Evolutionary conservation across 2,888 invertebrate genomes (phyloP).

Genomic region (Hartigia nigra): DNA sequence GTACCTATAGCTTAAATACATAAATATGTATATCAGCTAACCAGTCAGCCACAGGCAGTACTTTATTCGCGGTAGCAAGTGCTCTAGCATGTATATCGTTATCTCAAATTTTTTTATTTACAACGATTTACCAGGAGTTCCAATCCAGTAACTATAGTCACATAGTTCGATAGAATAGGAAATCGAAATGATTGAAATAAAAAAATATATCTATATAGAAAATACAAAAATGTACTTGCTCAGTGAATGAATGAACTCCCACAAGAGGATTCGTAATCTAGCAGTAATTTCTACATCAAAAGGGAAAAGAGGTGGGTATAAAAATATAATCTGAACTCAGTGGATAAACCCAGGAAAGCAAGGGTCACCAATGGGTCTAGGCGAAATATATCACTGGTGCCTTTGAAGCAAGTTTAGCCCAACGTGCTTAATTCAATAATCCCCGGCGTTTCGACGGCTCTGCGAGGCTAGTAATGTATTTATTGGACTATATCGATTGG

Average conservation of each 20-base stretch:
- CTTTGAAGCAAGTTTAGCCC: neutral
- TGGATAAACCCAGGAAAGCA: neutral
- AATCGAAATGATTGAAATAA: too few species aligned
- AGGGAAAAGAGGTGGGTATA: neutral
- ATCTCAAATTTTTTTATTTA: neutral
- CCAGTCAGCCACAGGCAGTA: neutral
- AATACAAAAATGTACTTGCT: neutral
- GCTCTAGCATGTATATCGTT: neutral
- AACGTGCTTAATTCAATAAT: neutral
- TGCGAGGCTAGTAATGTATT: slow-evolving; percentile 11
- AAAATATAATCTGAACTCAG: neutral
- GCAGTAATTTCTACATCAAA: neutral
- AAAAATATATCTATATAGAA: too few species aligned
- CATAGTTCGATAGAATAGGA: too few species aligned
- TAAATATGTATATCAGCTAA: neutral
- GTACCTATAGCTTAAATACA: too few species aligned
- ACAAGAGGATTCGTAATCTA: neutral
- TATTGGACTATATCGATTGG: slow-evolving; percentile 23
- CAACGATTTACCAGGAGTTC: neutral
- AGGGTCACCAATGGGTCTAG: neutral
- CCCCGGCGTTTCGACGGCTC: neutral
- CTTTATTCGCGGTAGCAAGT: neutral
- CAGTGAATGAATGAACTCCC: neutral
- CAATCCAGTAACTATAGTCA: neutral
- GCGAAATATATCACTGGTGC: neutral